These are phyloP conservation scores for Volucella inanis DNA, from an alignment of 2,888 invertebrate genomes.

Conservation along the genomic window DNA sequence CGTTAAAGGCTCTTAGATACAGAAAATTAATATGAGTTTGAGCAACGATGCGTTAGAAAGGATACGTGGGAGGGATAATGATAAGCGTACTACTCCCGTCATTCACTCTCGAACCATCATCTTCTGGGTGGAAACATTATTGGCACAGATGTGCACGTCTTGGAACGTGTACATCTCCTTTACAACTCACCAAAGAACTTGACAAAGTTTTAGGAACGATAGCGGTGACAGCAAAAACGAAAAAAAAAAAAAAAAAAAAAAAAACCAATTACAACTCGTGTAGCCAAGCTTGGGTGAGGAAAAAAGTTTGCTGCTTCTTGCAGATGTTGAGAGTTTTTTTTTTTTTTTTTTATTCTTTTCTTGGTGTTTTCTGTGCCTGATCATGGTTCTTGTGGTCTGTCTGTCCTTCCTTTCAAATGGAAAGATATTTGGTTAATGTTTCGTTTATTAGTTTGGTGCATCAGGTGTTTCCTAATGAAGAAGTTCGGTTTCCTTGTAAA, in stretches of 20 bases:
- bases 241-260: constrained; percentile 3
- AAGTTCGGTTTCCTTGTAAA: constrained; percentile 37
- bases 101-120: background rate
- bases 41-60: constrained; percentile 7
- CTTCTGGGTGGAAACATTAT: constrained; percentile 11
- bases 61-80: constrained; percentile 19
- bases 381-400: too few species aligned
- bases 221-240: too few species aligned
- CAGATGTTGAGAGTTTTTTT: background rate
- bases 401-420: background rate
- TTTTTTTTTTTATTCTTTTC: background rate
- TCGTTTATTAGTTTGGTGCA: constrained; percentile 66
- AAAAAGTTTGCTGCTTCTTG: constrained; percentile 37
- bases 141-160: constrained; percentile 46
- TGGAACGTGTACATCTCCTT: constrained; percentile 26
- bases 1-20: too few species aligned
- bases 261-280: constrained; percentile 61
- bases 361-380: background rate
- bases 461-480: constrained; percentile 61
- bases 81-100: constrained; percentile 26
- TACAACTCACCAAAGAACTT: background rate
- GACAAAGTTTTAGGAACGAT: constrained; percentile 29
- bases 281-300: constrained; percentile 24
- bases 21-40: too few species aligned
- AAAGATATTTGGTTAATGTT: constrained; percentile 66